phyloP scores from a whole-genome alignment of 1,140 invertebrate species.

The Drosophila persimilis region DNA sequence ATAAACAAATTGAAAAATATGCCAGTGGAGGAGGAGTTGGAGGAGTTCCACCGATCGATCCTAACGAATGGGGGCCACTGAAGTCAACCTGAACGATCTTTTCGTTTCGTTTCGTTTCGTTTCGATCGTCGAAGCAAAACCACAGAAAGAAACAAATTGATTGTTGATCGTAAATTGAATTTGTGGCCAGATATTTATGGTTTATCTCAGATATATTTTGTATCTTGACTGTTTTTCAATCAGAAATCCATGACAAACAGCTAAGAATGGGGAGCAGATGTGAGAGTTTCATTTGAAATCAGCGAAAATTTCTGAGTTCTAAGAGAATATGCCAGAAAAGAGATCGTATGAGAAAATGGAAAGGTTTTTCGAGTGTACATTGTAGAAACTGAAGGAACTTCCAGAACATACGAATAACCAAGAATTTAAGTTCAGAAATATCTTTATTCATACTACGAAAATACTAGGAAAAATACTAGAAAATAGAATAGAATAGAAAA shows the following conservation, averaged over 20 bases:
- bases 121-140: not conserved
- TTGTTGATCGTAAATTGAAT: constrained; percentile 68
- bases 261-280: not conserved
- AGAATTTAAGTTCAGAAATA: too few relatives aligned
- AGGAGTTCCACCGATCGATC: constrained; percentile 19
- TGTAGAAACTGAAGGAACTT: too few relatives aligned
- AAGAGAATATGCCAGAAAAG: too few relatives aligned
- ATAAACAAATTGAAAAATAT: constrained; percentile 73
- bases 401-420: too few relatives aligned
- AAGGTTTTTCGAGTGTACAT: too few relatives aligned
- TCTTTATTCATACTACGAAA: too few relatives aligned
- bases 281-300: too few relatives aligned
- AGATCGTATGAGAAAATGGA: too few relatives aligned
- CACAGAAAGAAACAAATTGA: constrained; percentile 45
- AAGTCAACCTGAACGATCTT: constrained; percentile 69
- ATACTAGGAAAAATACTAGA: too few relatives aligned
- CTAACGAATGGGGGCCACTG: constrained; percentile 67
- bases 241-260: constrained; percentile 6
- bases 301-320: too few relatives aligned
- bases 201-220: constrained; percentile 2
- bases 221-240: constrained; percentile 41
- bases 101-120: constrained; percentile 50
- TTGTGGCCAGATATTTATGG: constrained; percentile 47
- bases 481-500: too few relatives aligned
- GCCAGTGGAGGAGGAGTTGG: constrained; percentile 27